Conservation (phyloP, 1,140 invertebrate species). For the Vollenhovia emeryi region DNA sequence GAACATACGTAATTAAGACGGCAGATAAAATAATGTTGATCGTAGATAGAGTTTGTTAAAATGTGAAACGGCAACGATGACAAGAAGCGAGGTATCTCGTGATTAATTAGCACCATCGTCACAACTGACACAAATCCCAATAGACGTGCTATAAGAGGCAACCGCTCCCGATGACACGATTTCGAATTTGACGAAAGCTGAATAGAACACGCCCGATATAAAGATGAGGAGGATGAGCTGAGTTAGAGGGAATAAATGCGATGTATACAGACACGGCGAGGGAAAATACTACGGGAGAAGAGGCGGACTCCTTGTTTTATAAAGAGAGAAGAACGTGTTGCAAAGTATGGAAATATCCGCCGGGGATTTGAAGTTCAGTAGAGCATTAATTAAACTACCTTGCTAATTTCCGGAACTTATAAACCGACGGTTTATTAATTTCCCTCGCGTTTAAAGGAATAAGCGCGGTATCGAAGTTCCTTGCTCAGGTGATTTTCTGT, state of each 20-base stretch:
- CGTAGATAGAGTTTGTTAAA: constrained; percentile 3
- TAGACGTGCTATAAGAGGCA: constrained; percentile 15
- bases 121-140: constrained; percentile 61
- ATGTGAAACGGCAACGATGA: constrained; percentile 32
- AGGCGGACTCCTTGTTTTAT: background rate
- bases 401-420: constrained; percentile 56
- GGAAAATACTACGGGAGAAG: constrained; percentile 32
- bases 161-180: constrained; percentile 48
- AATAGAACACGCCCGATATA: constrained; percentile 30
- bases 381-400: constrained; percentile 59
- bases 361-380: constrained; percentile 56
- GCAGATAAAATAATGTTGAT: background rate
- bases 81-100: constrained; percentile 64
- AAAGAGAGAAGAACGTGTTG: constrained; percentile 22
- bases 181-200: constrained; percentile 60
- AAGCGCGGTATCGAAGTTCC: constrained; percentile 55
- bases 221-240: background rate
- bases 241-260: constrained; percentile 41
- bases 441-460: constrained; percentile 53
- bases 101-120: constrained; percentile 68
- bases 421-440: constrained; percentile 60
- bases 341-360: constrained; percentile 54
- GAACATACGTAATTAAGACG: constrained; percentile 41
- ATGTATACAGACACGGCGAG: background rate
- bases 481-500: constrained; percentile 27